phyloP scores from a whole-genome alignment of 2,888 invertebrate species.

The Orthosia incerta region DNA sequence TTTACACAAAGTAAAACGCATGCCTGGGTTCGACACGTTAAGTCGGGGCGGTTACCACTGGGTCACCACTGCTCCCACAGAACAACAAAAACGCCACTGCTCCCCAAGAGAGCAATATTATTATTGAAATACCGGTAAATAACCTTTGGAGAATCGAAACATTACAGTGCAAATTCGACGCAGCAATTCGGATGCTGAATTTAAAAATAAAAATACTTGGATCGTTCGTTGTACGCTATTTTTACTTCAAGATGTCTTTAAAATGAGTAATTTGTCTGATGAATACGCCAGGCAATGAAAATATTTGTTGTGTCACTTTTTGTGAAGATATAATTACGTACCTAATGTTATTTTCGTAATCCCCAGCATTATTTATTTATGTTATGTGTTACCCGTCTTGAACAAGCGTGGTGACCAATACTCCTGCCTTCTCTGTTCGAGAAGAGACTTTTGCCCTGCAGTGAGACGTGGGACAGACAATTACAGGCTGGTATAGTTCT shows the following conservation, averaged over 20 bases:
- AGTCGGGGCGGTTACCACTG: too few relatives aligned
- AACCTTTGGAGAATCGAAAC: neutral
- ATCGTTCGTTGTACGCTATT: constrained; percentile 33
- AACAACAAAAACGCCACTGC: too few relatives aligned
- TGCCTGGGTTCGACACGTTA: too few relatives aligned
- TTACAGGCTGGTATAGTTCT: too few relatives aligned
- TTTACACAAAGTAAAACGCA: too few relatives aligned
- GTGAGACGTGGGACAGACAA: too few relatives aligned
- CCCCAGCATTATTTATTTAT: neutral
- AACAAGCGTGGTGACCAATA: too few relatives aligned
- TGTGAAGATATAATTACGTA: neutral
- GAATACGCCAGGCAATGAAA: neutral
- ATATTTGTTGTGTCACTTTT: neutral
- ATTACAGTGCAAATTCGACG: constrained; percentile 15
- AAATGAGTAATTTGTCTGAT: constrained; percentile 35
- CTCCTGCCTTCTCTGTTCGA: too few relatives aligned
- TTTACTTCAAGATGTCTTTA: constrained; percentile 26
- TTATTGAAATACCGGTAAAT: neutral
- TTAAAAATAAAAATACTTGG: constrained; percentile 35
- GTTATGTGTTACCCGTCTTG: too few relatives aligned
- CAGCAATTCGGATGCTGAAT: constrained; percentile 16
- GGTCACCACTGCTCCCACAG: too few relatives aligned
- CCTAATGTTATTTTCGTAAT: neutral
- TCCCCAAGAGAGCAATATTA: too few relatives aligned
- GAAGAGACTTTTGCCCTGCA: too few relatives aligned